Evolutionary conservation across 2,797 vertebrate genomes (phyloP).

Genomic region (Ciconia nigra): DNA sequence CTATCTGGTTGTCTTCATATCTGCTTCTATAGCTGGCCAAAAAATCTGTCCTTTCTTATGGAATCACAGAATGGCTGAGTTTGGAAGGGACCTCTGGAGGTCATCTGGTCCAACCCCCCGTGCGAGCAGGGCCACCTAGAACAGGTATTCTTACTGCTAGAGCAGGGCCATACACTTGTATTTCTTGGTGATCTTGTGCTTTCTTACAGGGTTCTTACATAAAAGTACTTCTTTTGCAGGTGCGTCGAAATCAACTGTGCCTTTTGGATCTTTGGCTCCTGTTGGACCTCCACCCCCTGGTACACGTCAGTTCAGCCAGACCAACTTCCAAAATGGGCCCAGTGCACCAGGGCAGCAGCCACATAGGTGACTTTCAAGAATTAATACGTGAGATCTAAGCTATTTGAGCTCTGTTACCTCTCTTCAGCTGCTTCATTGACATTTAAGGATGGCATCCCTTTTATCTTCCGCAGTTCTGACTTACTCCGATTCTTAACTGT

Average conservation of each 20-base stretch:
- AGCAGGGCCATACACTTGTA: background rate
- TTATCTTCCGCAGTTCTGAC: background rate
- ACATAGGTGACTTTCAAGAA: constrained; percentile 79
- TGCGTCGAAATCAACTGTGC: constrained; percentile 64
- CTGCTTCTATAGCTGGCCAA: background rate
- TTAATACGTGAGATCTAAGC: background rate
- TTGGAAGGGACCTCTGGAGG: background rate
- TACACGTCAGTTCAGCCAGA: constrained; percentile 77
- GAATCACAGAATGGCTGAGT: background rate
- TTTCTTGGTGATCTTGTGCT: background rate
- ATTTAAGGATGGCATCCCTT: background rate
- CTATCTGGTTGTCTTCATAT: background rate
- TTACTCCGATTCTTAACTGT: background rate
- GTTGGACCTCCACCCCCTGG: constrained; percentile 70
- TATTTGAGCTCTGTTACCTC: background rate
- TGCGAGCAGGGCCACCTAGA: background rate
- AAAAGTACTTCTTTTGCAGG: constrained; percentile 58
- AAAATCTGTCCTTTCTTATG: background rate
- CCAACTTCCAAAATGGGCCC: constrained; percentile 79
- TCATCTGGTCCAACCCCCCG: background rate
- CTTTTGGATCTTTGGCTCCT: constrained; percentile 69
- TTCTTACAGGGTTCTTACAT: background rate
- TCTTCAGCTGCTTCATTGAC: background rate
- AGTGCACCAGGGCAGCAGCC: constrained; percentile 64
- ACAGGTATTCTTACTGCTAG: background rate